Conservation (phyloP, 2,888 invertebrate species). For the Cosmia trapezina region DNA sequence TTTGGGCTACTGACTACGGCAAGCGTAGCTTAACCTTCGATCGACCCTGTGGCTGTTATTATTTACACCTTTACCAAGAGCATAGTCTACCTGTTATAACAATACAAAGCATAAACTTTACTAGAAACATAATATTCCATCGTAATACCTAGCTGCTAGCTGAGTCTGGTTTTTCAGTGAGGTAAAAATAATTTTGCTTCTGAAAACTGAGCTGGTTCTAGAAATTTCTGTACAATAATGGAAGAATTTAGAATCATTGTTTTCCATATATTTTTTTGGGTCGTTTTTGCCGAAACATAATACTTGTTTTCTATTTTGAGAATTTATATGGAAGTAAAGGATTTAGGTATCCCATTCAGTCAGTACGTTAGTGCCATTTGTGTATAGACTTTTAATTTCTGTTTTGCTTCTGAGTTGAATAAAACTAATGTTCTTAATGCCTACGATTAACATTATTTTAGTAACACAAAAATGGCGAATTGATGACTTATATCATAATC, state of each 20-base stretch:
- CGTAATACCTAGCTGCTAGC: no score
- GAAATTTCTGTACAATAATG: not conserved
- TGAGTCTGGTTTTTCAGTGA: not conserved
- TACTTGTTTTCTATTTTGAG: not conserved
- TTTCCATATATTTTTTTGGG: not conserved
- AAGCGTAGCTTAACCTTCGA: no score
- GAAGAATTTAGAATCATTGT: not conserved
- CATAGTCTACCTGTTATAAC: no score
- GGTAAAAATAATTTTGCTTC: no score
- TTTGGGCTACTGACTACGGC: no score
- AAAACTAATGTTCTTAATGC: not conserved
- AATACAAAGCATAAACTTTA: not conserved
- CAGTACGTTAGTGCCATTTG: not conserved
- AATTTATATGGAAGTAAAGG: not conserved
- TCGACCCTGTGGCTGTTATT: no score
- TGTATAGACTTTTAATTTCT: not conserved
- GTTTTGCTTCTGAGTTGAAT: not conserved
- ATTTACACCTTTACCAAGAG: not conserved
- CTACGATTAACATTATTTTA: not conserved
- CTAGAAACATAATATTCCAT: not conserved
- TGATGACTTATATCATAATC: not conserved
- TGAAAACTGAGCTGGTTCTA: not conserved
- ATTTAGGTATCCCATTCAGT: no score
- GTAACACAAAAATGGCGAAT: not conserved
- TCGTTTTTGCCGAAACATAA: no score